Conservation (phyloP, 1,140 invertebrate species). For the Apis mellifera region Amel_HAv3.1 CM009933.2:8231001-8231500, state of each 20-base stretch:
- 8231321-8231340: constrained; percentile 50
- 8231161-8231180: neutral
- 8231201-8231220: constrained; percentile 9
- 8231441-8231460: neutral
- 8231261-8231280: constrained; percentile 45
- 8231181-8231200: neutral
- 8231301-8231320: constrained; percentile 37
- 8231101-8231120: neutral
- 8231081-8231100: neutral
- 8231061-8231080: neutral
- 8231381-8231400: constrained; percentile 13
- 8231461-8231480: neutral
- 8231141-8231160: neutral
- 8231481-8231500: neutral
- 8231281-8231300: constrained; percentile 35
- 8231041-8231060: neutral
- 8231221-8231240: neutral
- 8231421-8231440: constrained; percentile 7
- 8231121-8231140: neutral
- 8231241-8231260: neutral
- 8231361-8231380: constrained; percentile 42
- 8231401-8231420: neutral
- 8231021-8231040: neutral
- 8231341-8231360: constrained; percentile 37
- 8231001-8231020: constrained; percentile 1